These are phyloP conservation scores for Butastur rufipennis DNA, from an alignment of 2,113 vertebrate genomes.

Conservation along the genomic window DNA sequence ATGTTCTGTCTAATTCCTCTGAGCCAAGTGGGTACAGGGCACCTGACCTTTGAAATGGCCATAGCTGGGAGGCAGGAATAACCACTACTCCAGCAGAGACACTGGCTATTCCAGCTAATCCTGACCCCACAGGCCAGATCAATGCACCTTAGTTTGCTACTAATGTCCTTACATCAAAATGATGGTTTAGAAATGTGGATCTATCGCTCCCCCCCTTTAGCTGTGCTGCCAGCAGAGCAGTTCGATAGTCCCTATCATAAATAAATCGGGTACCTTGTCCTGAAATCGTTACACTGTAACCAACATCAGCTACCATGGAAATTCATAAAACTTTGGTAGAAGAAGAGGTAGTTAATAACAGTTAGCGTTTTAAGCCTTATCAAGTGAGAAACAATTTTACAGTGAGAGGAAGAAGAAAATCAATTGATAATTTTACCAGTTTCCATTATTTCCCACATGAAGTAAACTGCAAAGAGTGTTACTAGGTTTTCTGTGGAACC, in stretches of 20 bases:
- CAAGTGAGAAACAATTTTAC: constrained; percentile 54
- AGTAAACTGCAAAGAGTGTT: neutral
- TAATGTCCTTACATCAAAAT: constrained; percentile 92
- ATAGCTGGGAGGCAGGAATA: constrained; percentile 77
- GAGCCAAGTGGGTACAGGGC: constrained; percentile 80
- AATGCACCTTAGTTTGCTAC: constrained; percentile 91
- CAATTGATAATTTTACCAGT: constrained; percentile 25
- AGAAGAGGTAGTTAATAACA: constrained; percentile 30
- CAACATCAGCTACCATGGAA: constrained; percentile 63
- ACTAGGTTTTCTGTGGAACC: constrained; percentile 14
- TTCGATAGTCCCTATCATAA: constrained; percentile 56
- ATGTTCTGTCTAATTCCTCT: constrained; percentile 85
- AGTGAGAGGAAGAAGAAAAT: constrained; percentile 2
- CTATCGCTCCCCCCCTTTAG: constrained; percentile 57
- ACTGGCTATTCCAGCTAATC: constrained; percentile 83
- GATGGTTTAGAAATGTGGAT: constrained; percentile 81
- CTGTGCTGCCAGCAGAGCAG: constrained; percentile 43
- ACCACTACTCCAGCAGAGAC: constrained; percentile 70
- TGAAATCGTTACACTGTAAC: constrained; percentile 57
- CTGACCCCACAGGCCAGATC: constrained; percentile 87
- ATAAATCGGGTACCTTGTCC: constrained; percentile 65
- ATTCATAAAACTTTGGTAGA: constrained; percentile 63
- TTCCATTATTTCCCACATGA: constrained; percentile 30
- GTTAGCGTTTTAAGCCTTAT: constrained; percentile 54
- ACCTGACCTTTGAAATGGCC: constrained; percentile 86